Base-by-base conservation (phyloP, 2,113 vertebrate species). In the Atlantisia rogersi region DNA sequence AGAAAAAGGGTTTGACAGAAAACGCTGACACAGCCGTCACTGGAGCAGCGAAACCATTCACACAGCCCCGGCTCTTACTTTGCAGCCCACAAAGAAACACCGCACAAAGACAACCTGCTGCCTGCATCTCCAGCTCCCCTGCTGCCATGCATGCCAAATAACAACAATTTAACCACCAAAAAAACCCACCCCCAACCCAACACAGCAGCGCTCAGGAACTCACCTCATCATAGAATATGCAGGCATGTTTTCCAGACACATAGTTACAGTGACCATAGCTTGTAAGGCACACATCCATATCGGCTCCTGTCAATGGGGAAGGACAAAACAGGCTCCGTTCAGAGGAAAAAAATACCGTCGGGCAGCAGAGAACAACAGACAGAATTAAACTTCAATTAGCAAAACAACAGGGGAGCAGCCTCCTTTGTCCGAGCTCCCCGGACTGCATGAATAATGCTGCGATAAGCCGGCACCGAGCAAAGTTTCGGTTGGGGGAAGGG, bases 201-300 rank as follows among this genome's bases (percentile, higher is more conserved):
- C 20, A 15, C 32, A 39, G 42, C 42, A 42, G 42, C 42, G 42
- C 75, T 83, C 77, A 46, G 40, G 65, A 52, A 91, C 98, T 97
- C 97, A 99, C 99, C 99, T 99, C 99, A 86, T 99, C 99, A 9
- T 99, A 99, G 98, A 99, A 99, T 97, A 99, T 99, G 95, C 99
- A 99, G 96, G 99, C 99, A 5, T 99, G 99, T 90, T 99, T 99
- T 95, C 99, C 99, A 29, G 99, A 99, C 97, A 99, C 98, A 39
- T 99, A 99, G 98, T 99, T 99, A 97, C 99, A 99, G 98, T 99
- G 99, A 98, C 99, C 99, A 55, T 99, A 99, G 98, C 99, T 99
- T 97, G 99, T 99, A 99, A 99, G 99, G 99, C 99, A 99, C 98
- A 99, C 99, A 42, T 99, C 99, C 99, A 99, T 99, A 98, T 99